Conservation (phyloP, 2,113 vertebrate species). For the Heterotilapia buettikoferi region DNA sequence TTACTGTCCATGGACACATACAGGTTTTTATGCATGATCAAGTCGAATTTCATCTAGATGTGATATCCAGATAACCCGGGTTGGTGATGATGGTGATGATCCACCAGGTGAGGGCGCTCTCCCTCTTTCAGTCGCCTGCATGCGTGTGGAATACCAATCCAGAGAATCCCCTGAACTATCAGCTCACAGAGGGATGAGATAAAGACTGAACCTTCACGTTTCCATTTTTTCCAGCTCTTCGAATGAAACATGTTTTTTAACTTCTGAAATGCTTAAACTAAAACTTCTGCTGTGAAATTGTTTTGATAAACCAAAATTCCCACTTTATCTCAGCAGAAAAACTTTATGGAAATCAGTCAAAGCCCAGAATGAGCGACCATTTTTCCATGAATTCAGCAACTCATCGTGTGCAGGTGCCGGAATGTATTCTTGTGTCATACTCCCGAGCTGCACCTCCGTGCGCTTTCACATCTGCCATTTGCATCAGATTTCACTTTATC, state of each 20-base stretch:
- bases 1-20: not conserved
- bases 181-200: not conserved
- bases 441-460: not conserved
- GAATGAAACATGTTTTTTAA: not conserved
- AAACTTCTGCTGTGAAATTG: not conserved
- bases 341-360: not conserved
- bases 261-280: not conserved
- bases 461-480: not conserved
- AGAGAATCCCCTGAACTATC: not conserved
- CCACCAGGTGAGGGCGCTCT: conserved; percentile 43
- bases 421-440: not conserved
- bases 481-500: conserved; percentile 13
- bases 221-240: not conserved
- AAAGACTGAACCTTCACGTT: not conserved
- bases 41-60: not conserved
- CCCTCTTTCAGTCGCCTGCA: not conserved
- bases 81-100: not conserved
- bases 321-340: not conserved
- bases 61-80: not conserved
- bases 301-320: not conserved
- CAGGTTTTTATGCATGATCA: not conserved
- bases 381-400: not conserved
- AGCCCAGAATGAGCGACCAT: not conserved
- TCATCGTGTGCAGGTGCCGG: not conserved
- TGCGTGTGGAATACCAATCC: not conserved